Percentiles rank a stretch among this genome's conserved stretches.
These are phyloP conservation scores for Serrognathus titanus DNA, from an alignment of 2,888 invertebrate species.

Conservation along the genomic window DNA sequence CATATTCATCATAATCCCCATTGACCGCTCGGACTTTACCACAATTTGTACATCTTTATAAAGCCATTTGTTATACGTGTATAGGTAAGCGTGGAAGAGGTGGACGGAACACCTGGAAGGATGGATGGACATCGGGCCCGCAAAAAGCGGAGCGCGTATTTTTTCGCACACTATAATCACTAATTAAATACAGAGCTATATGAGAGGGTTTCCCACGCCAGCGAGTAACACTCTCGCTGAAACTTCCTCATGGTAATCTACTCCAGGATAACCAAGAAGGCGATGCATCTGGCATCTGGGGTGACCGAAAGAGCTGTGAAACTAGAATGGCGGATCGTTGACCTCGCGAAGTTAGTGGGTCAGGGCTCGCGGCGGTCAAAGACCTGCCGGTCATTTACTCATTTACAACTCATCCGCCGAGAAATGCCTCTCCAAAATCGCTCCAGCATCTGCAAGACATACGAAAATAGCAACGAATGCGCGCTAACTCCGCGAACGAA, in stretches of 20 bases:
- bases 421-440: neutral
- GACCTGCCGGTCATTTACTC: conserved; percentile 48
- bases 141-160: conserved; percentile 7
- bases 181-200: conserved; percentile 10
- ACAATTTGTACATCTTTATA: conserved; percentile 42
- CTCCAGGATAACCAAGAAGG: conserved; percentile 20
- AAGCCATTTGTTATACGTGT: conserved; percentile 41
- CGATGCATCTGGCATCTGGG: conserved; percentile 30
- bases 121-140: neutral
- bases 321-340: conserved; percentile 50
- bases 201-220: conserved; percentile 22
- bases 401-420: conserved; percentile 28
- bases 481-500: conserved; percentile 12
- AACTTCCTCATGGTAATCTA: conserved; percentile 27
- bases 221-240: conserved; percentile 14
- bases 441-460: conserved; percentile 16
- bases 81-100: conserved; percentile 21
- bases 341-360: conserved; percentile 51
- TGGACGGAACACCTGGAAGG: conserved; percentile 22
- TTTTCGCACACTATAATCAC: conserved; percentile 11
- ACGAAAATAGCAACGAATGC: conserved; percentile 16
- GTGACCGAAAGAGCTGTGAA: conserved; percentile 40
- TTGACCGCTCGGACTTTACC: conserved; percentile 30
- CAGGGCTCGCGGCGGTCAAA: conserved; percentile 48
- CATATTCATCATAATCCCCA: conserved; percentile 38